phyloP scores from a whole-genome alignment of 2,888 invertebrate genomes.

The Synanthedon tipuliformis region DNA sequence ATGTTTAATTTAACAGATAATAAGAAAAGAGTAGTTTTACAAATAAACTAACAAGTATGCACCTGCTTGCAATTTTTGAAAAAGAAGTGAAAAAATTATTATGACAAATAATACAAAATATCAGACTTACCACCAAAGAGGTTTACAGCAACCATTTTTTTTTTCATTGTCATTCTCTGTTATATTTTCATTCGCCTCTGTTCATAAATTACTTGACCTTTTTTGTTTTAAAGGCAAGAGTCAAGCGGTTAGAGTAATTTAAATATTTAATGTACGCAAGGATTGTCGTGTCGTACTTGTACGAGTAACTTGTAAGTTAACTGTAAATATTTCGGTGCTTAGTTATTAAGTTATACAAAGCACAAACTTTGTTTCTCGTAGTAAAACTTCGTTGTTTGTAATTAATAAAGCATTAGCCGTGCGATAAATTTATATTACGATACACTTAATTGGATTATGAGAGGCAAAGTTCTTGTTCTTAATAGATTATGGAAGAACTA shows the following conservation, averaged over 20 bases:
- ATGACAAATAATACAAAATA: too few species aligned
- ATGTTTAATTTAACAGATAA: too few species aligned
- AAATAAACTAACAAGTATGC: too few species aligned
- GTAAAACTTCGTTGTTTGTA: background rate
- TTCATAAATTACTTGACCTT: conserved; percentile 16
- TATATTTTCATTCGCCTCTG: conserved; percentile 8
- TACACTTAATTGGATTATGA: too few species aligned
- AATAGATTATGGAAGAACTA: too few species aligned
- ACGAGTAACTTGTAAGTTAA: conserved; percentile 1
- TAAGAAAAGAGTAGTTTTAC: too few species aligned
- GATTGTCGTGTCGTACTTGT: conserved; percentile 10
- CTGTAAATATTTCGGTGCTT: conserved; percentile 3
- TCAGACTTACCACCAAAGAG: too few species aligned
- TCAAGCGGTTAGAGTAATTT: conserved; percentile 21
- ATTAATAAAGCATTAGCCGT: background rate
- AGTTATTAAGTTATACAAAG: background rate
- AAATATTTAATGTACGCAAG: conserved; percentile 22
- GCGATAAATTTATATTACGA: too few species aligned
- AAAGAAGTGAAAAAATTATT: too few species aligned
- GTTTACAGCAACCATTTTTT: background rate
- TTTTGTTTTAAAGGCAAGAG: conserved; percentile 16
- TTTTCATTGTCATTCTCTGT: conserved; percentile 6
- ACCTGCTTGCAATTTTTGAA: too few species aligned
- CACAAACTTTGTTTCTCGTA: background rate
- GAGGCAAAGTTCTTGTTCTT: too few species aligned